Percentiles rank a stretch among this genome's conserved stretches.
Evolutionary conservation across 2,113 vertebrate genomes (phyloP).

Genomic region (Hippolais icterina): DNA sequence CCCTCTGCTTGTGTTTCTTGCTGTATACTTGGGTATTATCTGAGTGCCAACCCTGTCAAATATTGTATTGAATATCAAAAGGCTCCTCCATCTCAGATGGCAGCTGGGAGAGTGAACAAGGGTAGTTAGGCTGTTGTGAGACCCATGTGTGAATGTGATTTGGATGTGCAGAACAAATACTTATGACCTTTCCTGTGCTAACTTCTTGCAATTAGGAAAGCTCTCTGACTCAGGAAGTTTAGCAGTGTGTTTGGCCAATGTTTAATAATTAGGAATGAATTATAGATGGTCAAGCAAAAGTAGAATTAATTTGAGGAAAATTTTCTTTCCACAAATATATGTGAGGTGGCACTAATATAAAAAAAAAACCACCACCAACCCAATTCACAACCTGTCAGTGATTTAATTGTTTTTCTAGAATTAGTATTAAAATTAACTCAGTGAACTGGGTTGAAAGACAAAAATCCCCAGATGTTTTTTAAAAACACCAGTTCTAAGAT

Average conservation of each 20-base stretch:
- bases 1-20: not conserved
- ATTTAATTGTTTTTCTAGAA: not conserved
- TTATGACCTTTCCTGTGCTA: conserved; percentile 26
- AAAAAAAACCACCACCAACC: not conserved
- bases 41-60: conserved; percentile 6
- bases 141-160: conserved; percentile 25
- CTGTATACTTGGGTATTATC: not conserved
- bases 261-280: not conserved
- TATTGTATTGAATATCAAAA: conserved; percentile 45
- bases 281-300: not conserved
- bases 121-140: not conserved
- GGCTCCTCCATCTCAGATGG: conserved; percentile 32
- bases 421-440: not conserved
- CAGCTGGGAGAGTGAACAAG: conserved; percentile 12
- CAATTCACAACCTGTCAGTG: not conserved
- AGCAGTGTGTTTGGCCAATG: not conserved
- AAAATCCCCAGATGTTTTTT: not conserved
- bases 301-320: not conserved
- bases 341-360: not conserved
- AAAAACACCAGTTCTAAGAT: not conserved
- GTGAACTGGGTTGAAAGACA: not conserved
- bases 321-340: not conserved
- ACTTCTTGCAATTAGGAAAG: conserved; percentile 44
- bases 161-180: conserved; percentile 31
- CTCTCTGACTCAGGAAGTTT: not conserved